Evolutionary conservation across 2,797 vertebrate genomes (phyloP).

Genomic region (Pangasius krempfi): DNA sequence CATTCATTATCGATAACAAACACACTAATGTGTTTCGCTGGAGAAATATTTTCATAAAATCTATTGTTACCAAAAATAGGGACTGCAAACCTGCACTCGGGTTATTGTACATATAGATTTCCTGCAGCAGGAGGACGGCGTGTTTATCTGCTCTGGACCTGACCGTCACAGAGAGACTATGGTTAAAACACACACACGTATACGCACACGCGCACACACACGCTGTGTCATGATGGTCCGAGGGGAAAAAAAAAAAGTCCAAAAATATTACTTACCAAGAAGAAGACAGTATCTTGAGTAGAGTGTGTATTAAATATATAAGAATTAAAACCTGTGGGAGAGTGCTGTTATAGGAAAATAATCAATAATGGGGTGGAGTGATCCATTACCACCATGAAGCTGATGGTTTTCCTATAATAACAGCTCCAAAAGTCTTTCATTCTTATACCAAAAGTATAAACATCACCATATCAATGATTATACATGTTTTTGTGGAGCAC

Average conservation of each 20-base stretch:
- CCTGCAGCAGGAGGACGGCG: slow-evolving; percentile 25
- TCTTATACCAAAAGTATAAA: background rate
- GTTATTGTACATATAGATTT: slow-evolving; percentile 43
- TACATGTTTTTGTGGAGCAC: background rate
- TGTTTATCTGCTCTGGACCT: slow-evolving; percentile 53
- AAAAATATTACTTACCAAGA: background rate
- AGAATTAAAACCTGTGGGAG: background rate
- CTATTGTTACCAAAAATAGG: slow-evolving; percentile 57
- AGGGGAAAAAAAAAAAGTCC: background rate
- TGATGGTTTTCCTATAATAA: background rate
- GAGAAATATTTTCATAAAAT: slow-evolving; percentile 56
- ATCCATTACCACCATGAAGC: background rate
- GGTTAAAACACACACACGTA: background rate
- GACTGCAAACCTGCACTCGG: background rate
- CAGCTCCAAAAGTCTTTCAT: background rate
- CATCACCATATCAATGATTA: background rate
- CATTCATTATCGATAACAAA: slow-evolving; percentile 54
- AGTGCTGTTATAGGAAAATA: background rate
- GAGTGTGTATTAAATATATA: background rate
- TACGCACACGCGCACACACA: background rate
- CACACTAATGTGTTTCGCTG: slow-evolving; percentile 43
- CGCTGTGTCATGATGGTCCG: background rate
- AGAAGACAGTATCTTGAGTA: background rate
- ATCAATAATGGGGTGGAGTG: background rate
- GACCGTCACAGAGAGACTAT: slow-evolving; percentile 45